Base-by-base conservation (phyloP, 2,888 invertebrate genomes). In the Drosophila hamatofila region DNA sequence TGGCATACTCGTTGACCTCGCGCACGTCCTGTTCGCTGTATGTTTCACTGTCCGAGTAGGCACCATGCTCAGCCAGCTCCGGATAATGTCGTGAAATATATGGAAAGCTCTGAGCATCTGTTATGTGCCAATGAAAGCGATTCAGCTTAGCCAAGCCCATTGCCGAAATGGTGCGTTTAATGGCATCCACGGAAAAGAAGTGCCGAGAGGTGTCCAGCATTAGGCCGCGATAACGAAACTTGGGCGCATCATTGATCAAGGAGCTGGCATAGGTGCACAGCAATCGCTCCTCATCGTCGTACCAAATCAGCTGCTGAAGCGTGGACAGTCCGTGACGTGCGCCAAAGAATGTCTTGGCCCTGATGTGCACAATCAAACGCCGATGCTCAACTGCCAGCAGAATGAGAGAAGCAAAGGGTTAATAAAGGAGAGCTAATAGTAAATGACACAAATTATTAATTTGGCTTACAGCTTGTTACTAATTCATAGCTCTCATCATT, bases 21-120 rank as follows among this genome's bases (percentile, higher is more conserved):
- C 94, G 94, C 39, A 96, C 94, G 84, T 97, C 96, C 14, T 95
- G 95, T 3, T 95, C 93, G 0, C 95, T 95, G 90, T 97, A 97
- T 16, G 96, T 94, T 76, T 96, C 95, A 21, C 96, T 96, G 57
- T 96, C 96, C 1, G 97, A 96, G 91, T 97, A 97, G 0, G 98
- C 97, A 25, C 99, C 98, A 92, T 96, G 96, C 75, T 95, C 94
- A 0, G 97, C 96, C 91, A 97, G 93, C 91, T 96, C 95, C 0
- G 97, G 97, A 60, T 95, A 96, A 73, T 95, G 94, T 27, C 95
- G 95, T 5, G 97, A 95, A 73, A 96, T 95, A 91, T 97, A 96
- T 0, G 98, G 98, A 93, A 98, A 98, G 78, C 98, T 97, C 92
- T 98, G 98, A 16, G 98, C 97, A 92, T 98, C 98, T 7, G 96